phyloP scores from a whole-genome alignment of 2,113 vertebrate genomes.

The Manacus vitellinus region DNA sequence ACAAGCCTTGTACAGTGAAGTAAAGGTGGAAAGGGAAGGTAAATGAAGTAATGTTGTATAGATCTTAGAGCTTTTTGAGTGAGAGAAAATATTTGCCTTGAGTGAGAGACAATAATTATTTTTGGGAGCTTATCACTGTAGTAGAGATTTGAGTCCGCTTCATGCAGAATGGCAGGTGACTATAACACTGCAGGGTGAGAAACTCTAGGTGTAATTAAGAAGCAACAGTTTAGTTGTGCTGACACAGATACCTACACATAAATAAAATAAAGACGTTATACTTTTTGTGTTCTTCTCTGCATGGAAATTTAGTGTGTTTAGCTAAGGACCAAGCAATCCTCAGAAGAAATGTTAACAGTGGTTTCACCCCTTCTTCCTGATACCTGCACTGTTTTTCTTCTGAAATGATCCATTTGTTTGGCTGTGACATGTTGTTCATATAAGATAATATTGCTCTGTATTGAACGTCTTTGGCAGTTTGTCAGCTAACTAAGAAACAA shows the following conservation, averaged over 20 bases:
- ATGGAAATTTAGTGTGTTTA: neutral
- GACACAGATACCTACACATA: neutral
- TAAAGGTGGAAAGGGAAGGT: neutral
- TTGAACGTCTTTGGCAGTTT: neutral
- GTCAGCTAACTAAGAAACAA: neutral
- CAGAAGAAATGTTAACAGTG: neutral
- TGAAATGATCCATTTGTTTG: neutral
- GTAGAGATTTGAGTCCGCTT: neutral
- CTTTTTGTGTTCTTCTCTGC: neutral
- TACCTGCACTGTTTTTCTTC: neutral
- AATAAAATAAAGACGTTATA: neutral
- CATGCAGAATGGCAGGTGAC: neutral
- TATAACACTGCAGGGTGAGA: neutral
- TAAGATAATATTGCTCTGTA: neutral
- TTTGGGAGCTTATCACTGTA: neutral
- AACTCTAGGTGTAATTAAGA: neutral
- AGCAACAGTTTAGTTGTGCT: neutral
- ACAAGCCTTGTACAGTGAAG: neutral
- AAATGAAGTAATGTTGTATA: neutral
- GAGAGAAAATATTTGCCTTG: neutral
- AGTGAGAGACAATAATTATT: neutral
- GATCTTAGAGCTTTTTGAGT: neutral
- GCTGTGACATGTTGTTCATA: fast-evolving
- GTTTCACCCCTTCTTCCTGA: neutral
- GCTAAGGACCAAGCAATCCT: neutral